Base-by-base conservation (phyloP, 2,888 invertebrate species). In the Deroplatys truncata region DNA sequence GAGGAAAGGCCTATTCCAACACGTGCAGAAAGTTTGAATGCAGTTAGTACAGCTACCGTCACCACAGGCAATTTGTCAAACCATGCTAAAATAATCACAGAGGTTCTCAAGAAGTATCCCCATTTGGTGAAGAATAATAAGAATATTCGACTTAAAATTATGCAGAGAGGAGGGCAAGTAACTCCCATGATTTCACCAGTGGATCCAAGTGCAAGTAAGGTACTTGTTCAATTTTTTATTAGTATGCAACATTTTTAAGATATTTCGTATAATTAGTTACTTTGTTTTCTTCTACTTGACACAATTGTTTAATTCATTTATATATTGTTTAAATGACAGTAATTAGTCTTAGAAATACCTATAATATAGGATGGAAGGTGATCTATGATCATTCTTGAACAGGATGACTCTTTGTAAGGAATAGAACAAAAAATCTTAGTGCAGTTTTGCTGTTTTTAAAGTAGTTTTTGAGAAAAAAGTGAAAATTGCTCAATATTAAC, bases 31-130 rank as follows among this genome's bases (percentile, higher is more conserved):
- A 87, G 35, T 35, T 20, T 82, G 28, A 13, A 31, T n/a, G 5
- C 87, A 25, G 43, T 87, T 83, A 35, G 83, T 16, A 83, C 35
- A 28, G 82, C 84, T 28, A 43, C 88, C 16, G 28, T 88, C 28
- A 88, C 88, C 20, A 49, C 86, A 49, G 90, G 88, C 85, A 56
- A 89, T 49, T 92, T 93, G 2, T 92, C 92, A 82, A 96, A 97
- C 93, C 98, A 98, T 93, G 97, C 97, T 0, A 98, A 97, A 94
- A 97, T 98, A 88, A 98, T 98, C 89, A 96, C 97, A 90, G 98
- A 98, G 91, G 97, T 98, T 0, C 93, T 98, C 82, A 97, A 98
- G 91, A 98, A 98, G 93, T 98, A 97, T 94, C 98, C 98, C 0
- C 97, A 98, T 93, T 94, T 98, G 90, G 97, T 98, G 0, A 97